Percentiles rank a stretch among this genome's conserved stretches.
Evolutionary conservation across 2,797 vertebrate species (phyloP).

Genomic region (Vireo griseus): DNA sequence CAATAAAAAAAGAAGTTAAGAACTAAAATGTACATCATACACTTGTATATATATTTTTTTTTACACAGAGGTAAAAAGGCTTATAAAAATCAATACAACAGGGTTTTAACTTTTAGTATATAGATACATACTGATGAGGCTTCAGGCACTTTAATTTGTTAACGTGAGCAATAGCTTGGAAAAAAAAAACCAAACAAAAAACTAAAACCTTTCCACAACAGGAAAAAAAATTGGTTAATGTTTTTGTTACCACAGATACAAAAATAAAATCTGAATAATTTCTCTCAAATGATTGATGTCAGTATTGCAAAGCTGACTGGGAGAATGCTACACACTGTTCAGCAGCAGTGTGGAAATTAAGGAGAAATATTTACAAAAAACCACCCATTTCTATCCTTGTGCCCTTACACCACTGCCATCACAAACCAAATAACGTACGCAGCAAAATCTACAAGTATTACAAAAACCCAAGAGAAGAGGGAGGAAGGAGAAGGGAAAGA

Average conservation of each 20-base stretch:
- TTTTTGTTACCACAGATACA: conserved; percentile 83
- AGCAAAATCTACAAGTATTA: conserved; percentile 59
- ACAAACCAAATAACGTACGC: conserved; percentile 28
- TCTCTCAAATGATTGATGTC: conserved; percentile 78
- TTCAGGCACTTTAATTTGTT: conserved; percentile 96
- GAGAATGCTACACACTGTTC: conserved; percentile 69
- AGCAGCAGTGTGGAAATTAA: conserved; percentile 70
- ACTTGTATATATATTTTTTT: conserved; percentile 92
- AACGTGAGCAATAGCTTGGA: conserved; percentile 82
- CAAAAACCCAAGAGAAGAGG: conserved; percentile 11
- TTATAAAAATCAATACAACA: conserved; percentile 93
- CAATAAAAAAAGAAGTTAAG: conserved; percentile 92
- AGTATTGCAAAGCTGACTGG: conserved; percentile 79
- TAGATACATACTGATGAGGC: conserved; percentile 83
- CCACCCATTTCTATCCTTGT: conserved; percentile 66
- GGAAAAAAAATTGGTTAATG: conserved; percentile 75
- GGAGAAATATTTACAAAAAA: conserved; percentile 77
- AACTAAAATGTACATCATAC: conserved; percentile 99
- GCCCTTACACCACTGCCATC: conserved; percentile 71
- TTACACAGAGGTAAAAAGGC: conserved; percentile 97
- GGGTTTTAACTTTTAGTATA: conserved; percentile 85
- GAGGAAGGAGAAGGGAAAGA: not conserved
- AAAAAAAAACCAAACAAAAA: not conserved
- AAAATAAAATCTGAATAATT: conserved; percentile 82
- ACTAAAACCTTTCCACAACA: conserved; percentile 67